Base-by-base conservation (phyloP, 2,888 invertebrate genomes). In the Oligia strigilis region DNA sequence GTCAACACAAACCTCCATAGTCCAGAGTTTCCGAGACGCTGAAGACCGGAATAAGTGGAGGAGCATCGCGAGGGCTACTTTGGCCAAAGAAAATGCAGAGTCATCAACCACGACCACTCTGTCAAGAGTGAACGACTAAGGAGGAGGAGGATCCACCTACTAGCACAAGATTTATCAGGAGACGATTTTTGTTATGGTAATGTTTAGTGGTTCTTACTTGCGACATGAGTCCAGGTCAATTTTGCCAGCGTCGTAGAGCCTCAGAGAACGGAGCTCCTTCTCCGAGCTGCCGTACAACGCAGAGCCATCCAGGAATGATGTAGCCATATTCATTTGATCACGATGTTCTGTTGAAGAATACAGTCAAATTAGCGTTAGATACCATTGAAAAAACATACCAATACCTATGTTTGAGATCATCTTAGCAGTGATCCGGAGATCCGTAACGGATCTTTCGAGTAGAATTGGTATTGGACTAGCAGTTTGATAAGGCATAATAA, bases 241-340 rank as follows among this genome's bases (percentile, higher is more conserved):
- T 88, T 98, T 97, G 23, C 99, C 98, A 19, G 97, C 97, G 77
- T 97, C 97, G 91, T 98, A 98, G 0, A 98, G 98, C 52, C 99
- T 96, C 8, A 99, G 93, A 0, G 97, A 97, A 73, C 98, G 97
- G 4, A 98, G 96, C 87, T 98, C 98, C 83, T 98, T 98, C 75
- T 98, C 98, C 0, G 98, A 98, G 82, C 97, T 98, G 19, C 99
- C 99, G 93, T 99, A 99, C 75, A 99, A 94, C 1, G 98, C 98
- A 0, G 98, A 98, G 0, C 98, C 99, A 91, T 99, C 99, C 78
- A 99, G 96, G 93, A 98, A 99, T 2, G 98, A 97, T 0, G 99
- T 98, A 0, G 98, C 99, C 81, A 98, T 97, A 94, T 99, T 99
- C 98, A 99, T 98, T 92, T 99, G 98, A 89, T 99, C 98, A 71